Evolutionary conservation across 2,797 vertebrate genomes (phyloP), one percentile per base, ranked within the genome.

Genomic region (Melanotaenia maccullochi): DNA sequence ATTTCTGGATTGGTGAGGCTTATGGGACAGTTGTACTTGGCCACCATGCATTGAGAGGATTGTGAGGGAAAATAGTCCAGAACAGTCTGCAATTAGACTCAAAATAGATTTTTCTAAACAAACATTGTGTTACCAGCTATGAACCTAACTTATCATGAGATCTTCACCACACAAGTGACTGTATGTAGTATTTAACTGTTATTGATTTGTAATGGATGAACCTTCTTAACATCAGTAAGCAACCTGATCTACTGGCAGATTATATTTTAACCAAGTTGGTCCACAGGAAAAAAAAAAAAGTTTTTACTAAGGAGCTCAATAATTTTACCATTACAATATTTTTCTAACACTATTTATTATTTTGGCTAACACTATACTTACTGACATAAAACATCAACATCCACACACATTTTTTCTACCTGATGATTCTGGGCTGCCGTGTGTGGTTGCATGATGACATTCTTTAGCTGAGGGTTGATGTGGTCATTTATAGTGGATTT

Each of bases 1-100:
- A 85, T 88, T 92, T 56, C 65, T 75, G 74, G 84, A 82, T 38
- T 57, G 16, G 33, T 60, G 38, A 63, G 54, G 55, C 33, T 52
- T 6, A 32, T 44, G 38, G 28, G 65, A 20, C 42, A 8, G 42
- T 58, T 35, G 28, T 33, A 14, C 40, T 5, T 20, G 38, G n/a
- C 30, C 25, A 44, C 22, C 5, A 49, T 57, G 13, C 58, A 28
- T 9, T 5, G 51, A 25, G 1, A 24, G 51, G 51, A 24, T 5
- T 13, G 24, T 6, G 25, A 54, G 25, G 13, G 5, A 25, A 54
- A 49, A 9, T 22, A 47, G 9, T 47, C 13, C 14, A n/a, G 44
- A 49, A 9, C 18, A 6, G 18, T 49, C n/a, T 4, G 58, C 13
- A 32, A 32, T 66, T 30, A 13, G 3, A 42, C 8, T 16, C 18